Conservation (phyloP, 2,113 vertebrate genomes). For the Bostrychus sinensis region DNA sequence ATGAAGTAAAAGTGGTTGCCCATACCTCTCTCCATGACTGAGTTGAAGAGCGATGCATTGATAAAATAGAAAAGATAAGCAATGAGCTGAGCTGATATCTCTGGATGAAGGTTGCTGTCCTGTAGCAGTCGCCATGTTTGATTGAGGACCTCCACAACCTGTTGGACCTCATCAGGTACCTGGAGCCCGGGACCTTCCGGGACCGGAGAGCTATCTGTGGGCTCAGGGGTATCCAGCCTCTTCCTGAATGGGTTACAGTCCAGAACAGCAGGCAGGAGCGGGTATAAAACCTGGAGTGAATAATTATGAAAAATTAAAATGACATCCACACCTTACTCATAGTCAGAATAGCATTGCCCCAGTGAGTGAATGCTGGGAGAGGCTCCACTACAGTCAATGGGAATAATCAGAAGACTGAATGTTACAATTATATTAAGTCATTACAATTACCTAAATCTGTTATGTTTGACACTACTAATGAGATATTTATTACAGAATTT, state of each 20-base stretch:
- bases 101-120: slow-evolving; percentile 74
- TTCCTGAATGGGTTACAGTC: slow-evolving; percentile 78
- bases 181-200: slow-evolving; percentile 41
- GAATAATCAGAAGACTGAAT: too few species aligned
- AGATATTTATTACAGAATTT: too few species aligned
- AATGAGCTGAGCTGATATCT: slow-evolving; percentile 79
- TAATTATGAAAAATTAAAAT: too few species aligned
- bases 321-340: too few species aligned
- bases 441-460: too few species aligned
- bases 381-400: too few species aligned
- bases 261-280: slow-evolving; percentile 75
- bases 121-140: slow-evolving; percentile 68
- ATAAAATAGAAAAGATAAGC: slow-evolving; percentile 84
- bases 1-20: too few species aligned
- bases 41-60: slow-evolving; percentile 84
- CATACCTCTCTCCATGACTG: slow-evolving; percentile 84
- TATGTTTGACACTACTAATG: too few species aligned
- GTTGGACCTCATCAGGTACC: slow-evolving; percentile 57
- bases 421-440: too few species aligned
- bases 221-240: slow-evolving; percentile 19
- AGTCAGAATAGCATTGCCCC: too few species aligned
- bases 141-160: slow-evolving; percentile 69
- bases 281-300: slow-evolving; percentile 75
- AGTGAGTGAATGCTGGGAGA: too few species aligned
- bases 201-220: slow-evolving; percentile 17